Evolutionary conservation across 2,113 vertebrate species (phyloP), one percentile per base, ranked within the genome.

Genomic region (Emydura subglobosa): DNA sequence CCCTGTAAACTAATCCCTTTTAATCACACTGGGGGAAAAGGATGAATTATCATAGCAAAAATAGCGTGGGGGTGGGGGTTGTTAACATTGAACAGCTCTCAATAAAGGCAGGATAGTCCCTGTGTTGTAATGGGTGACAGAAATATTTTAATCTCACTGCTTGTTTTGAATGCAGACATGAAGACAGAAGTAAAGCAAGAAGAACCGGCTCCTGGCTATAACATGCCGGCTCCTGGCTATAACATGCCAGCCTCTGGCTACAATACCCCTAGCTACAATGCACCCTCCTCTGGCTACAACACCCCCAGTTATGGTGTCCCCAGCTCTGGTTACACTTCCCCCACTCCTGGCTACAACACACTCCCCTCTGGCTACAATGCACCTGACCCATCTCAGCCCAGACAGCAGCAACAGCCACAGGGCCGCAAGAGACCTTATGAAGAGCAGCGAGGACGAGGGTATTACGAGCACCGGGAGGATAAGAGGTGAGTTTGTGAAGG

Each of bases 391-490:
- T 94, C 95, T 83, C 97, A 97, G 29, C 29, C 96, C 8, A 95
- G 88, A 83, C 96, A 94, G 65, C 95, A 93, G 97, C 98, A 85
- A 85, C 97, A 92, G 17, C 97, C 96, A 21, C 96, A 98, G 47
- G 96, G 98, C 92, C 99, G 98, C 31, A 99, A 99, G 97, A 98
- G 99, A 76, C 97, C 98, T 0, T 98, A 98, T 12, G 98, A 99
- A 44, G 99, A 99, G 49, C 96, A 92, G 42, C 97, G 98, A n/a
- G 96, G 98, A 13, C 98, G 98, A 25, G 97, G 98, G 21, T 99
- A 98, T 95, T 99, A 99, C 1, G 99, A 99, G 76, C 98, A 99
- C 83, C 98, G 99, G 2, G 99, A 99, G 78, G 99, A 99, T 21
- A 99, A 98, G 83, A 99, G 99, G 99, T 99, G 88, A 19, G 59